Percentiles rank a stretch among this genome's conserved stretches.
Conservation (phyloP, 2,113 vertebrate genomes). For the Oceanites oceanicus region DNA sequence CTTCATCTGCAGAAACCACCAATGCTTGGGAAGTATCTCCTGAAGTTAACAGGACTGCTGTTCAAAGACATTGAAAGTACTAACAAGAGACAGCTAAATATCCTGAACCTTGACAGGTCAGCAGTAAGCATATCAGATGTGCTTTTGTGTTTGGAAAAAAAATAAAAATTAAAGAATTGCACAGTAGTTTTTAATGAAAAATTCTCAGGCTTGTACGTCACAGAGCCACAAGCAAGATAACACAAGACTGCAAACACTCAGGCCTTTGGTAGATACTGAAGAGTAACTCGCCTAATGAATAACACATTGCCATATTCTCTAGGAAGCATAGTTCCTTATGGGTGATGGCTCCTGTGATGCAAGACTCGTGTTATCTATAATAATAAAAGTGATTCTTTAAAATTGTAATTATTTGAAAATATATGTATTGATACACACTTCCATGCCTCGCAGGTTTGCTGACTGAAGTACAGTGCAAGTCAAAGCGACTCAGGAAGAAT, state of each 20-base stretch:
- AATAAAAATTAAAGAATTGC: not conserved
- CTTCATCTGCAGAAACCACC: not conserved
- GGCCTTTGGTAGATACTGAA: not conserved
- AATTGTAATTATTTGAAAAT: not conserved
- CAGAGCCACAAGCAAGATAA: not conserved
- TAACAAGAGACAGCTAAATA: not conserved
- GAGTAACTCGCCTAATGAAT: not conserved
- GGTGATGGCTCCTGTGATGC: not conserved
- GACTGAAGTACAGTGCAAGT: constrained; percentile 95
- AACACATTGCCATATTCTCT: not conserved
- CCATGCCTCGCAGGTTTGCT: constrained; percentile 78
- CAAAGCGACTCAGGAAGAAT: constrained; percentile 90
- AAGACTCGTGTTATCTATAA: not conserved
- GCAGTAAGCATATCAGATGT: not conserved
- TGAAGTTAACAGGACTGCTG: not conserved
- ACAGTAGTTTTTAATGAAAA: not conserved
- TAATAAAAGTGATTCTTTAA: not conserved
- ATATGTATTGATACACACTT: not conserved
- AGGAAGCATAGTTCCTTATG: not conserved
- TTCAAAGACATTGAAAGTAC: not conserved
- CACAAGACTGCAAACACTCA: not conserved
- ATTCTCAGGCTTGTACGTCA: not conserved
- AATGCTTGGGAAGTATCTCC: not conserved
- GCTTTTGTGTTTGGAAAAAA: not conserved
- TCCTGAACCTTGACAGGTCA: not conserved